Base-by-base conservation (phyloP, 2,888 invertebrate genomes). In the Oegoconia quadripuncta region DNA sequence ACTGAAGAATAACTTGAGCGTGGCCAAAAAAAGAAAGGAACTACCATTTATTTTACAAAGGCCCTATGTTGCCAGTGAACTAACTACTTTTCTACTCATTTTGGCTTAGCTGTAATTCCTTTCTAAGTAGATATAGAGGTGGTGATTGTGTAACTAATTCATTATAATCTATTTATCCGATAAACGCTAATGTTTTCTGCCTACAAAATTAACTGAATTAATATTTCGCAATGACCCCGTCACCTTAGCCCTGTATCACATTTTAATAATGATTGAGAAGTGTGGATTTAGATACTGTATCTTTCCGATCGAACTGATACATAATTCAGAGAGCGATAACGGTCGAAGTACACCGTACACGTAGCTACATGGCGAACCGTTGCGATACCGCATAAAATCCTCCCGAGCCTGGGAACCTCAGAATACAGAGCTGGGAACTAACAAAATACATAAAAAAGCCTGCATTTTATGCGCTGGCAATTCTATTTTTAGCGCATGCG, bases 401-500 rank as follows among this genome's bases (percentile, higher is more conserved):
- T 64, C 45, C 51, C 62, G 59, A 66, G 69, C 73, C 72, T 74
- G 77, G 79, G 78, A 77, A 79, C 68, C n/a, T n/a, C n/a, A n/a
- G n/a, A n/a, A n/a, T n/a, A n/a, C n/a, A n/a, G n/a, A n/a, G n/a
- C 72, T 74, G 77, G 79, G 78, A 78, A 80, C 68, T 61, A 67
- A 62, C 71, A 66, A 67, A 68, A 68, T 67, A 59, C 51, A 65
- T 64, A 74, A 79, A 82, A 27, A 80, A 80, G 71, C 67, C 50
- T 57, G 70, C 72, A 76, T 76, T 78, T 75, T 71, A 77, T 74
- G 72, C 75, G 66, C 62, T 59, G 71, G 53, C 67, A 59, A 49
- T 54, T 72, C 81, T 86, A 84, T 84, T 79, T 83, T 65, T 84
- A 86, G 80, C 73, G 59, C 58, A 57, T 58, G 66, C 65, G 62